Conservation (phyloP, 1,140 invertebrate genomes). For the Trialeurodes vaporariorum region DNA sequence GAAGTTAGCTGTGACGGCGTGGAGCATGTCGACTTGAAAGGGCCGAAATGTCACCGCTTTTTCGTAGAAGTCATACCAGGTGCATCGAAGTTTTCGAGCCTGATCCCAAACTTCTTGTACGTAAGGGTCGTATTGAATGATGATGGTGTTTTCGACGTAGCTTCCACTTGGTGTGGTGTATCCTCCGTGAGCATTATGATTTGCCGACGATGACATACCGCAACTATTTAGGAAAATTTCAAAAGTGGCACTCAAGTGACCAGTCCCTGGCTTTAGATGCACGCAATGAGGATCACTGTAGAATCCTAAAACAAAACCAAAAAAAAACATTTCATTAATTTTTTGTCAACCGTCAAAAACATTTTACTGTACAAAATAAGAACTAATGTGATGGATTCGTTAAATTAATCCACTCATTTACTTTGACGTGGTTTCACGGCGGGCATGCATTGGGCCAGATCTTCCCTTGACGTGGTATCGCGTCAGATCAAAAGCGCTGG, state of each 20-base stretch:
- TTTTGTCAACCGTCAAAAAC: background rate
- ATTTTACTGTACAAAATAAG: background rate
- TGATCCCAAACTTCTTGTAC: constrained; percentile 96
- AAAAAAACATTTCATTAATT: constrained; percentile 9
- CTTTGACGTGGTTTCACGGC: no score
- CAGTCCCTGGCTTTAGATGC: constrained; percentile 75
- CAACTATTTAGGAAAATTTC: constrained; percentile 84
- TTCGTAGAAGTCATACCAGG: constrained; percentile 92
- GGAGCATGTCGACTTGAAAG: constrained; percentile 90
- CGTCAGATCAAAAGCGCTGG: no score
- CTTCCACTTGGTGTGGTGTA: constrained; percentile 71
- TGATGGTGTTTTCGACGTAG: constrained; percentile 90
- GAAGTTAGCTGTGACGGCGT: constrained; percentile 85
- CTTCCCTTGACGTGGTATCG: no score
- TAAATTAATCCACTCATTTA: background rate
- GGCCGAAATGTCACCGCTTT: constrained; percentile 89
- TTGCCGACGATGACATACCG: constrained; percentile 80
- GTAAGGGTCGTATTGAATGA: constrained; percentile 87
- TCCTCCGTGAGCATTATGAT: constrained; percentile 71
- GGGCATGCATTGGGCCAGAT: no score
- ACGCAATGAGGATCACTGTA: constrained; percentile 87
- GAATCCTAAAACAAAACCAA: constrained; percentile 19
- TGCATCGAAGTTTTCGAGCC: constrained; percentile 79
- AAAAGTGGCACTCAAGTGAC: constrained; percentile 73
- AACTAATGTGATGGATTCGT: background rate